phyloP scores from a whole-genome alignment of 2,888 invertebrate species.

The Oligia strigilis region DNA sequence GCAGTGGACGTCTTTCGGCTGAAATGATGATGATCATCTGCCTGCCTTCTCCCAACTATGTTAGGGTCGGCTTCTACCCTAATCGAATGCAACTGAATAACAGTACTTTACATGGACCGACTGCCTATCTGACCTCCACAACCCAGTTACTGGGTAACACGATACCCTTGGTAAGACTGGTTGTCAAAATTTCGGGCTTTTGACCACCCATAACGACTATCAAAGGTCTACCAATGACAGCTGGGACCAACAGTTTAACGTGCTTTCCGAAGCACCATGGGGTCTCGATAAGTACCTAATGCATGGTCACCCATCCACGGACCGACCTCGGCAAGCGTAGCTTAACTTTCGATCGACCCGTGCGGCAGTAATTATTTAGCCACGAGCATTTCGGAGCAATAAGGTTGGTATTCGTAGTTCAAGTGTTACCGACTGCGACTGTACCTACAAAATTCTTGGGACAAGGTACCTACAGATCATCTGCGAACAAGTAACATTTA shows the following conservation, averaged over 20 bases:
- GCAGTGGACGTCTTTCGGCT: too few species aligned
- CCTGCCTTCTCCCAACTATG: too few species aligned
- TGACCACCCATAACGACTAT: neutral
- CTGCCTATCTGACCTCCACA: neutral
- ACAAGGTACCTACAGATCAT: slow-evolving; percentile 45
- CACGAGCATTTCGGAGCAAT: neutral
- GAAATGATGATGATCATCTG: neutral
- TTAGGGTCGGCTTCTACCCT: too few species aligned
- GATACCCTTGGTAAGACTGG: neutral
- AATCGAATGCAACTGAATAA: neutral
- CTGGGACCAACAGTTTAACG: neutral
- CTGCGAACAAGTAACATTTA: slow-evolving; percentile 70
- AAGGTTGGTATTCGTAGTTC: neutral
- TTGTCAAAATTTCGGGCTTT: neutral
- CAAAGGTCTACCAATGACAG: neutral
- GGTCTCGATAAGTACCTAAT: neutral
- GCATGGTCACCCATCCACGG: neutral
- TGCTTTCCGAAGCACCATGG: neutral
- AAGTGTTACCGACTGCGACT: neutral
- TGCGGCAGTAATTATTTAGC: neutral
- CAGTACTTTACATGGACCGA: neutral
- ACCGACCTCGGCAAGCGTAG: neutral
- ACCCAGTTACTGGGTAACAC: neutral
- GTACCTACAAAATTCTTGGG: slow-evolving; percentile 14
- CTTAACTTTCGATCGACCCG: neutral